phyloP scores from a whole-genome alignment of 2,797 vertebrate genomes.

The Hipposideros larvatus region DNA sequence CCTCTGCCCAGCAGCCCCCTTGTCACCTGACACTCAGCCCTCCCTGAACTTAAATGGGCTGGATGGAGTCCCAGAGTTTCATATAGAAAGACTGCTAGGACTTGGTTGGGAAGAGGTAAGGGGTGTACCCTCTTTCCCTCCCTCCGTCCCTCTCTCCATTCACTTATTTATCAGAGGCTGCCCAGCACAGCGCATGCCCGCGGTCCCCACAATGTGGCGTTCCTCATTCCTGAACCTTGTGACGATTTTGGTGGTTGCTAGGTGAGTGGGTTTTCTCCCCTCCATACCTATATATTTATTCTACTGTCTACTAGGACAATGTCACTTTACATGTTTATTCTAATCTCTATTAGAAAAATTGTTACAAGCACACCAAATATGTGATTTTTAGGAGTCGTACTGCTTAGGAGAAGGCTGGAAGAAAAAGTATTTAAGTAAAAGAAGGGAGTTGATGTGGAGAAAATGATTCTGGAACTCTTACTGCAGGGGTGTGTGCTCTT shows the following conservation, averaged over 20 bases:
- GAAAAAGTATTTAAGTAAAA: background rate
- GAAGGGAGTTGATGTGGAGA: background rate
- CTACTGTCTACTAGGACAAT: background rate
- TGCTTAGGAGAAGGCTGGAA: background rate
- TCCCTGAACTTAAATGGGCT: background rate
- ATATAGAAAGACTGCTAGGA: fast-evolving
- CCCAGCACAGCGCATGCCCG: background rate
- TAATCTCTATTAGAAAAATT: background rate
- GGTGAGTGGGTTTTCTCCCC: background rate
- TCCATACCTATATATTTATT: background rate
- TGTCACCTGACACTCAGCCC: background rate
- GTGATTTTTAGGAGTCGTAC: background rate
- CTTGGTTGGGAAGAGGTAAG: background rate
- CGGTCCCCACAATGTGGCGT: background rate
- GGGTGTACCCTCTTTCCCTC: background rate
- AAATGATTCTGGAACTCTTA: background rate
- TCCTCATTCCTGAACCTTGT: fast-evolving
- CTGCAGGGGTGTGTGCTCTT: no score
- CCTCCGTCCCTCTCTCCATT: no score
- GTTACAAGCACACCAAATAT: background rate
- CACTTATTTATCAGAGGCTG: background rate
- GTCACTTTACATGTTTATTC: background rate
- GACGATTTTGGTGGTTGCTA: fast-evolving
- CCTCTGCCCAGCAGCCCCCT: background rate
- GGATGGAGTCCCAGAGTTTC: no score